Conservation (phyloP, 2,113 vertebrate genomes). For the Myotis brandtii region DNA sequence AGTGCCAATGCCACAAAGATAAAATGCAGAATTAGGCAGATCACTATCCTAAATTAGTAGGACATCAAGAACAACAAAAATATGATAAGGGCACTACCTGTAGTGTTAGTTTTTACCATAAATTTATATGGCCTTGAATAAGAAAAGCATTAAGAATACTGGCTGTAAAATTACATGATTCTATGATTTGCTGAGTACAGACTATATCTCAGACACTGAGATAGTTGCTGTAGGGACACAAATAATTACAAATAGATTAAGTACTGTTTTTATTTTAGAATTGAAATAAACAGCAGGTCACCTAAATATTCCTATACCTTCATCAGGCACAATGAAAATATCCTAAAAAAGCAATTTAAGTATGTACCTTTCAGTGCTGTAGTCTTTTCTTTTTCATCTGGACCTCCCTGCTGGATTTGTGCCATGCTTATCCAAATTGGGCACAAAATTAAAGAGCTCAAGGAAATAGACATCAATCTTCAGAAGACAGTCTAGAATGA, state of each 20-base stretch:
- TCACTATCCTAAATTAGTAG: background rate
- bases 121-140: conserved; percentile 38
- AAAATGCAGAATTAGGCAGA: conserved; percentile 14
- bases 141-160: conserved; percentile 49
- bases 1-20: conserved; percentile 35
- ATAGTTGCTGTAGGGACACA: background rate
- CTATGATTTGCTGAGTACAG: background rate
- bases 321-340: conserved; percentile 16
- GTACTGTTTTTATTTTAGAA: conserved; percentile 42
- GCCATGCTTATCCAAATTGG: conserved; percentile 92
- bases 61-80: conserved; percentile 22
- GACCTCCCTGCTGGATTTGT: conserved; percentile 90
- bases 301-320: conserved; percentile 54
- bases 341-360: conserved; percentile 71
- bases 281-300: conserved; percentile 6
- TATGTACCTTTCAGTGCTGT: conserved; percentile 95
- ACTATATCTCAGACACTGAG: background rate
- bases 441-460: conserved; percentile 85
- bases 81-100: background rate
- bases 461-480: conserved; percentile 89
- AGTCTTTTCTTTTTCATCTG: conserved; percentile 97
- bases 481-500: conserved; percentile 84
- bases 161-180: conserved; percentile 44
- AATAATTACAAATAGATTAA: conserved; percentile 39
- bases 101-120: background rate